A percentile compares a stretch with the other conserved stretches of the same genome.
phyloP scores from a whole-genome alignment of 1,140 invertebrate genomes.

The Achroia grisella region DNA sequence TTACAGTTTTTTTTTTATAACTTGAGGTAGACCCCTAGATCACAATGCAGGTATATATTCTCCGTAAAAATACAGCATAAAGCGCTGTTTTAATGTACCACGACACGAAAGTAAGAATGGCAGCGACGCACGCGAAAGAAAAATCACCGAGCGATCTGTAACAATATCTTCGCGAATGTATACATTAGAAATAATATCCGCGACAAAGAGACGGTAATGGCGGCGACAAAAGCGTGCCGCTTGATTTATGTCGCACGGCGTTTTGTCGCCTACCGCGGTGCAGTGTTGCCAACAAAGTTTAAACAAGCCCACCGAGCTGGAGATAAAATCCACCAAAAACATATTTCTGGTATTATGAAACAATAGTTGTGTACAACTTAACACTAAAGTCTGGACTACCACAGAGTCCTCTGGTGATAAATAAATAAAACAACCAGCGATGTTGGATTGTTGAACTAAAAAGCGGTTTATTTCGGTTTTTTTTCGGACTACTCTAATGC shows the following conservation, averaged over 20 bases:
- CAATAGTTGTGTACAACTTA: too few relatives aligned
- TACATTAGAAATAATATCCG: slow-evolving; percentile 11
- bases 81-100: background rate
- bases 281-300: slow-evolving; percentile 1
- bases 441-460: too few relatives aligned
- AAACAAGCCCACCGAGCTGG: background rate
- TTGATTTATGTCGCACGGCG: slow-evolving; percentile 19
- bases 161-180: slow-evolving; percentile 16
- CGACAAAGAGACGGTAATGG: slow-evolving; percentile 25
- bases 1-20: too few relatives aligned
- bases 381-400: too few relatives aligned
- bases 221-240: slow-evolving; percentile 9
- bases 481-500: too few relatives aligned
- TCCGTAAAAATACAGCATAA: background rate
- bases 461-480: too few relatives aligned
- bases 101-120: slow-evolving; percentile 4
- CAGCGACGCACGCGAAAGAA: slow-evolving; percentile 3
- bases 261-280: slow-evolving; percentile 3
- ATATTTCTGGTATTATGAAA: too few relatives aligned
- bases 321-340: background rate
- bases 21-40: too few relatives aligned
- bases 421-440: too few relatives aligned
- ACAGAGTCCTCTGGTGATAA: too few relatives aligned
- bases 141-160: slow-evolving; percentile 13
- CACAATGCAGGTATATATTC: too few relatives aligned